phyloP scores from a whole-genome alignment of 2,888 invertebrate genomes.

The Antheraea yamamai region DNA sequence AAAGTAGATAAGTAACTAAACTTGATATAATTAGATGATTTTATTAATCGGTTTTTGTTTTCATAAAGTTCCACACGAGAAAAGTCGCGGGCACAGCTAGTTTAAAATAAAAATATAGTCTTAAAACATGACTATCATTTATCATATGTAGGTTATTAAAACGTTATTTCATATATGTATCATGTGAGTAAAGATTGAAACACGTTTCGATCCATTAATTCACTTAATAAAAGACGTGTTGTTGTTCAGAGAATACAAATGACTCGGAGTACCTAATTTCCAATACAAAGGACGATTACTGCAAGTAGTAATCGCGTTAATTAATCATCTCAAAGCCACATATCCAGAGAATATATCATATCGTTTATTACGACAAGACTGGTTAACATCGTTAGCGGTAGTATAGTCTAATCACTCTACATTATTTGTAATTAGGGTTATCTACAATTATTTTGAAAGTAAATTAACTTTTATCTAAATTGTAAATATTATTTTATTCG shows the following conservation, averaged over 20 bases:
- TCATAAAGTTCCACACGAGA: too few species aligned
- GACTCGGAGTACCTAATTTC: not conserved
- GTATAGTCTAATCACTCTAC: not conserved
- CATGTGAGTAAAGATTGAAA: not conserved
- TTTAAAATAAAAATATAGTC: too few species aligned
- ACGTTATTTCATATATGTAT: too few species aligned
- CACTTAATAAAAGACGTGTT: not conserved
- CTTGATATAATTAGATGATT: too few species aligned
- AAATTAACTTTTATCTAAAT: too few species aligned
- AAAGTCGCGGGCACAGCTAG: too few species aligned
- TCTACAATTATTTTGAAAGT: not conserved
- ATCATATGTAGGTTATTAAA: too few species aligned
- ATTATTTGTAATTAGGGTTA: not conserved
- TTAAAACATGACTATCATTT: too few species aligned
- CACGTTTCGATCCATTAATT: not conserved
- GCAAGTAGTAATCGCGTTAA: not conserved
- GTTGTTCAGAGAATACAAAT: not conserved
- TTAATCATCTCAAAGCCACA: constrained; percentile 3
- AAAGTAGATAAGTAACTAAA: too few species aligned
- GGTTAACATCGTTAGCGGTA: not conserved
- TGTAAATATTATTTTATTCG: too few species aligned
- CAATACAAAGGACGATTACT: not conserved
- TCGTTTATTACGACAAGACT: not conserved
- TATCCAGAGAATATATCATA: constrained; percentile 1
- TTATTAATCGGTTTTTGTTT: too few species aligned